Percentiles rank a stretch among this genome's conserved stretches.
phyloP scores from a whole-genome alignment of 2,888 invertebrate species.

The Lysandra bellargus region DNA sequence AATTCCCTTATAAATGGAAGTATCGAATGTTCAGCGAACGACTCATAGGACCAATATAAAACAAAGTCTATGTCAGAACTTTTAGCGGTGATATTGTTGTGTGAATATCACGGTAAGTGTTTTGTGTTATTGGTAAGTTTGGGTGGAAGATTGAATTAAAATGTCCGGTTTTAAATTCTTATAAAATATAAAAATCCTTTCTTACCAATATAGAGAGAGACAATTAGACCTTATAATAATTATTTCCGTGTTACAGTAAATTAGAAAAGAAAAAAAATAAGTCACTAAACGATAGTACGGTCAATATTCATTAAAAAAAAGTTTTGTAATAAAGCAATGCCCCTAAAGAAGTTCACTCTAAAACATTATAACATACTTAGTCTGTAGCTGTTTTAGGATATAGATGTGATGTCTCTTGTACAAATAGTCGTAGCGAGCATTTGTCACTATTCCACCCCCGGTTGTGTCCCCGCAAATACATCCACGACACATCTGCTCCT shows the following conservation, averaged over 20 bases:
- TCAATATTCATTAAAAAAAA: no score
- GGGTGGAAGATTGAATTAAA: no score
- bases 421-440: background rate
- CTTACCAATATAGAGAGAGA: no score
- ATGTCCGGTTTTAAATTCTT: no score
- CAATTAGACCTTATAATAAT: no score
- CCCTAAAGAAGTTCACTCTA: no score
- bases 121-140: background rate
- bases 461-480: background rate
- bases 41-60: slow-evolving; percentile 22
- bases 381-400: background rate
- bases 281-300: no score
- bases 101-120: background rate
- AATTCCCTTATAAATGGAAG: slow-evolving; percentile 58
- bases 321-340: no score
- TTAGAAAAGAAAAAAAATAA: no score
- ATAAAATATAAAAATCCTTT: no score
- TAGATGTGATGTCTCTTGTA: background rate
- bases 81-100: background rate
- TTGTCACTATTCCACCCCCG: background rate
- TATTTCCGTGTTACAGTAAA: no score
- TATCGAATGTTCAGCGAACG: slow-evolving; percentile 14
- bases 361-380: no score
- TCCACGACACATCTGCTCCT: background rate
- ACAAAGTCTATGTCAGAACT: slow-evolving; percentile 20